A percentile compares a stretch with the other conserved stretches of the same genome.
Conservation (phyloP, 1,140 invertebrate species). For the Rhagoletis zephyria region DNA sequence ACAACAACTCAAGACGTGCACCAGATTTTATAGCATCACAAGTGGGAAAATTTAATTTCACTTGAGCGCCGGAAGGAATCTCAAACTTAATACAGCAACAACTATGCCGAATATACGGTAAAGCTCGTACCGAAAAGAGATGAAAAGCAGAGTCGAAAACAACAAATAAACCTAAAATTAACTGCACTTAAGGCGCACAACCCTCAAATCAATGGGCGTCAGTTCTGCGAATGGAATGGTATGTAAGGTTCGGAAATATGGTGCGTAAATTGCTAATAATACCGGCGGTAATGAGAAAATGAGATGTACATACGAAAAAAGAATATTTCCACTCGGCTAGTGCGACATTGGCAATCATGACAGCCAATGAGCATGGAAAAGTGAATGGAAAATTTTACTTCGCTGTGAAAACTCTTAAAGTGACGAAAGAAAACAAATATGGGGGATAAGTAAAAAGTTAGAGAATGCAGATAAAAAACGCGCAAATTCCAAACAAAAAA, state of each 20-base stretch:
- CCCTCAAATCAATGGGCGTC: background rate
- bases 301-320: background rate
- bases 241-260: background rate
- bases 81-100: too few species aligned
- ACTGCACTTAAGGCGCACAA: background rate
- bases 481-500: background rate
- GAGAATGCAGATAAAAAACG: background rate
- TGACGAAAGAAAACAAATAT: background rate
- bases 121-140: too few species aligned
- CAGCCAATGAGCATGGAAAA: background rate
- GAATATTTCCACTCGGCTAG: background rate
- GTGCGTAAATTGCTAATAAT: conserved; percentile 7
- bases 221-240: background rate
- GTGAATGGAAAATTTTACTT: too few species aligned
- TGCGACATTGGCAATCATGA: background rate
- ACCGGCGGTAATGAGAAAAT: background rate
- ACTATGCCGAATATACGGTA: too few species aligned
- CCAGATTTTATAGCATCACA: too few species aligned
- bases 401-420: background rate
- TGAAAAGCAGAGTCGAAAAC: too few species aligned
- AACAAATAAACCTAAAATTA: background rate
- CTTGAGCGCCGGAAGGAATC: too few species aligned
- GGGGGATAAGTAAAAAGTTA: background rate
- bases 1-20: too few species aligned
- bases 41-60: too few species aligned